Base-by-base conservation (phyloP, 1,140 invertebrate genomes). In the Lysiphlebus fabarum region DNA sequence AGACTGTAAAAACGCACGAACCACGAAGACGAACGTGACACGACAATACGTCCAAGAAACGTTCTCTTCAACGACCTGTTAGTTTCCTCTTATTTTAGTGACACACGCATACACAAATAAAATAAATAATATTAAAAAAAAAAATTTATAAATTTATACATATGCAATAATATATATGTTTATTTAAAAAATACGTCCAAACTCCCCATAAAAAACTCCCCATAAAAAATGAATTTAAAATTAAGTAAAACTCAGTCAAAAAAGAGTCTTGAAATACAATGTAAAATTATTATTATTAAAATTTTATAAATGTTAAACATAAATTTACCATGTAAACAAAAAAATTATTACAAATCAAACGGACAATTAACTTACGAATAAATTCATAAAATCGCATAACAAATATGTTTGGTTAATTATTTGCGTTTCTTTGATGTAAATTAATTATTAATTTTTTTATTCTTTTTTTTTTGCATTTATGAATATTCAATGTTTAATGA, bases 1-100 rank as follows among this genome's bases (percentile, higher is more conserved):
- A 61, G 59, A 61, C 41, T 48, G 59, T 61, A 61, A 61, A 61
- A 61, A 61, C 59, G 59, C 59, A 61, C 59, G 59, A 61, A 61
- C 11, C 59, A 45, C 40, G 53, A 61, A 61, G 59, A 56, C 54
- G 54, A 61, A 61, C 59, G 59, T 61, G 59, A 61, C 54, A 54
- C 59, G 54, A 56, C 54, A 48, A 53, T 56, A 61, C 59, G 59
- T 61, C 59, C 59, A 42, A 61, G 59, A 40, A 42, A 51, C 47
- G 42, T 48, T 43, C 47, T 56, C 54, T 55, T 44, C 57, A 36
- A 44, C 14, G 38, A 51, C 17, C 14, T 17, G 33, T 17, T 43
- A n/a, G 38, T 54, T 44, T 12, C 9, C 33, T 44, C 40, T 41
- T 44, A 48, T 51, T 14, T 45, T 51, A 42, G 48, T 50, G 38